A percentile compares a stretch with the other conserved stretches of the same genome.
Conservation (phyloP, 2,797 vertebrate genomes). For the Falco biarmicus region DNA sequence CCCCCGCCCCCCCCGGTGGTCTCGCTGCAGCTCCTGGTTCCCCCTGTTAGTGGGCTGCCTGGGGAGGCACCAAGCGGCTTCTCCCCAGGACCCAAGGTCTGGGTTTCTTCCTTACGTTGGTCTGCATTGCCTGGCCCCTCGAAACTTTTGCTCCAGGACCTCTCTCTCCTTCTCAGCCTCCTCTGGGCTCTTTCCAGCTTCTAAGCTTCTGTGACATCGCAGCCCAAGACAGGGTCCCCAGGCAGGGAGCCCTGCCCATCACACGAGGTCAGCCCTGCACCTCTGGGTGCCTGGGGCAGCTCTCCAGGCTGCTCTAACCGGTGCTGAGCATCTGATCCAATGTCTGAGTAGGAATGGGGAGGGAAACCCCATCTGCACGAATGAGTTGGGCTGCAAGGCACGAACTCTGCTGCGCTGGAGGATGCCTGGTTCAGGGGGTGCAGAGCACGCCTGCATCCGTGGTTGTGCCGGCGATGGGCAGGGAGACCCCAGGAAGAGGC, state of each 20-base stretch:
- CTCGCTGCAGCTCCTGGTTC: not conserved
- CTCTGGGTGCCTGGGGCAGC: not conserved
- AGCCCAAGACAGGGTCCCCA: not conserved
- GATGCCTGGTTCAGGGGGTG: not conserved
- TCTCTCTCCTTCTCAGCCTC: not conserved
- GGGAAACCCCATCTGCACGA: not conserved
- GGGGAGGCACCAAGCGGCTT: not conserved
- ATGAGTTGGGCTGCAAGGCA: not conserved
- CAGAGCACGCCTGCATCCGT: not conserved
- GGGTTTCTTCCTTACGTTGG: not conserved
- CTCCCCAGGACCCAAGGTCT: not conserved
- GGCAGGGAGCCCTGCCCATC: not conserved
- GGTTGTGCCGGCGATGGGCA: not conserved
- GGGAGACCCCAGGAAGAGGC: too few species aligned
- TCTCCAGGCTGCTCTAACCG: not conserved
- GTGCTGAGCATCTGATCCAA: rapidly evolving
- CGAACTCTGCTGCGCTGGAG: too few species aligned
- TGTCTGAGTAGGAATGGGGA: not conserved
- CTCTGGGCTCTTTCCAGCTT: not conserved
- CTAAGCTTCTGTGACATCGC: not conserved
- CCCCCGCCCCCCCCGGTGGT: too few species aligned
- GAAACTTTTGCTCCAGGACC: not conserved
- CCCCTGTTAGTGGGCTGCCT: too few species aligned
- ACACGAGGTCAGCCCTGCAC: not conserved
- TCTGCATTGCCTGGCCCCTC: not conserved